These are phyloP conservation scores for Actinopyga echinites DNA, from an alignment of 53 echinoderm and acorn worm species.

Conservation along the genomic window DNA sequence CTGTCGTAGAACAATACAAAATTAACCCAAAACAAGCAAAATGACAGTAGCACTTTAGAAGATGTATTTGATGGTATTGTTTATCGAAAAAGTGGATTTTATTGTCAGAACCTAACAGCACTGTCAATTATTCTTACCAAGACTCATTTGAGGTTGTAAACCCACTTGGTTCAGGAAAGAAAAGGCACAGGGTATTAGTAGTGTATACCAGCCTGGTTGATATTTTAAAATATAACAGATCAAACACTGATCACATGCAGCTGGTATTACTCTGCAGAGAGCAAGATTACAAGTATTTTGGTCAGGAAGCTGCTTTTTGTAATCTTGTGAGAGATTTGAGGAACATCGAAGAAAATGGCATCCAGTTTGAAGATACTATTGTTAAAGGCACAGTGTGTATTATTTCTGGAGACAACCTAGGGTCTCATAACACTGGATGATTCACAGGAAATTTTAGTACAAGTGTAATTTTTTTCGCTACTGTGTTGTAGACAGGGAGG, in stretches of 20 bases:
- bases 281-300: conserved; percentile 40
- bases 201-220: conserved; percentile 42
- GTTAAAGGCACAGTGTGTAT: conserved; percentile 51
- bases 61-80: conserved; percentile 49
- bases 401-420: conserved; percentile 52
- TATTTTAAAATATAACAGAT: conserved; percentile 41
- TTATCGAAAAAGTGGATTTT: conserved; percentile 29
- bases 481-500: conserved; percentile 25
- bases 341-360: conserved; percentile 37
- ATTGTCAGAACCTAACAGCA: not conserved
- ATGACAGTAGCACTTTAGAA: conserved; percentile 19
- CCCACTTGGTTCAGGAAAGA: conserved; percentile 49
- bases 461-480: conserved; percentile 32
- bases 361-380: conserved; percentile 26
- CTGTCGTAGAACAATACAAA: conserved; percentile 9
- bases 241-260: conserved; percentile 54
- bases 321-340: conserved; percentile 42
- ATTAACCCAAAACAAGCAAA: not conserved
- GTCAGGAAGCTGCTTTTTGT: conserved; percentile 25
- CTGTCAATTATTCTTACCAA: conserved; percentile 40
- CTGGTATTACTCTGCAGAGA: conserved; percentile 49
- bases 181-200: conserved; percentile 34
- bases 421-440: conserved; percentile 51
- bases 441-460: conserved; percentile 53
- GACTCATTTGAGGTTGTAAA: conserved; percentile 54